A percentile compares a stretch with the other conserved stretches of the same genome.
These are phyloP conservation scores for Pristiophorus japonicus DNA, from an alignment of 2,113 vertebrate species.

Conservation along the genomic window DNA sequence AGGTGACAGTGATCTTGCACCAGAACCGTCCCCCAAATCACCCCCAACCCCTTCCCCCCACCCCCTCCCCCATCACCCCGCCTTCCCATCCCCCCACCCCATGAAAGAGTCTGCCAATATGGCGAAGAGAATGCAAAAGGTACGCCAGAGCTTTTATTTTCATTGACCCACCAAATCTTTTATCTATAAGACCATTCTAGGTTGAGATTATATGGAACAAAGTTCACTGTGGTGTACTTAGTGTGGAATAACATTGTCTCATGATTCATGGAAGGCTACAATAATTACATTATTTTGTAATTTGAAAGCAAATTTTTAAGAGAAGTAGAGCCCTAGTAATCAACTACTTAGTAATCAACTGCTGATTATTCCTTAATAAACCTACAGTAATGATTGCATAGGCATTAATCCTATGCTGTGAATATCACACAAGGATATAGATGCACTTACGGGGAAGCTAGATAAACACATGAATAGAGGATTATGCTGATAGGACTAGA, in stretches of 20 bases:
- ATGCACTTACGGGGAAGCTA: not conserved
- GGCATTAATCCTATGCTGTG: not conserved
- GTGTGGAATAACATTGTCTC: not conserved
- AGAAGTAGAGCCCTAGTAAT: not conserved
- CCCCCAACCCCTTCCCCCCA: too few species aligned
- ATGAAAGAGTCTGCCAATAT: not conserved
- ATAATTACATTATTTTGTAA: not conserved
- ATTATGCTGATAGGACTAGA: not conserved
- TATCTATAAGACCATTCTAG: not conserved
- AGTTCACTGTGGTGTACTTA: not conserved
- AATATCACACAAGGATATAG: not conserved
- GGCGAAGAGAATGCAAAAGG: not conserved
- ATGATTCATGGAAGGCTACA: too few species aligned
- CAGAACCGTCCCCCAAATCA: not conserved
- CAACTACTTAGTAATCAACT: too few species aligned
- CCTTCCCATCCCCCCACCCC: too few species aligned
- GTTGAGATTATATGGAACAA: not conserved
- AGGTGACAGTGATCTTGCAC: not conserved
- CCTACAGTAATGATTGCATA: not conserved
- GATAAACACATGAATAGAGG: not conserved
- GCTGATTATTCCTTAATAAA: not conserved
- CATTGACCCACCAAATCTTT: not conserved
- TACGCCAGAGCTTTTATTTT: not conserved
- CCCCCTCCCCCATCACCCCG: not conserved
- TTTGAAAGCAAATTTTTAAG: not conserved